Conservation (phyloP, 2,797 vertebrate species). For the Mionectes olivaceus region DNA sequence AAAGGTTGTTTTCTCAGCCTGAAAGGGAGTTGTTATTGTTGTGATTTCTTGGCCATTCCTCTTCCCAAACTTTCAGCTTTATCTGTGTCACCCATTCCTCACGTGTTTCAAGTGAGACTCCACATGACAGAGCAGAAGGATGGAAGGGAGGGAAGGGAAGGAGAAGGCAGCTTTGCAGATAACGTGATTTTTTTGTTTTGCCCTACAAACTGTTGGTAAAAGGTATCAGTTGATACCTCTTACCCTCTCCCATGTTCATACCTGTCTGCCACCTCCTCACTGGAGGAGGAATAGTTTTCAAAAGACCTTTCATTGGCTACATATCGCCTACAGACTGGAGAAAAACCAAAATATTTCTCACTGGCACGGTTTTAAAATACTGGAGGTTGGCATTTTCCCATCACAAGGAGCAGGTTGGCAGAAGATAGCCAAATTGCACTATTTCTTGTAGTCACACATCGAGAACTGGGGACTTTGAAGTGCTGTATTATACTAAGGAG, state of each 20-base stretch:
- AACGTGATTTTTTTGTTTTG: not conserved
- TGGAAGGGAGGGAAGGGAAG: not conserved
- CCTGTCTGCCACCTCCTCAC: not conserved
- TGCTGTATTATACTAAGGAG: not conserved
- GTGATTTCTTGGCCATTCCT: not conserved
- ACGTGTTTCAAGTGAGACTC: rapidly evolving
- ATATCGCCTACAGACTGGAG: not conserved
- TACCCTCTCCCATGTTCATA: not conserved
- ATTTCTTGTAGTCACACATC: not conserved
- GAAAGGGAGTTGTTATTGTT: not conserved
- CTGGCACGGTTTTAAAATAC: not conserved
- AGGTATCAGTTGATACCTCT: not conserved
- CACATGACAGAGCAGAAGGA: not conserved
- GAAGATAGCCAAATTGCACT: not conserved
- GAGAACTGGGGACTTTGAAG: not conserved
- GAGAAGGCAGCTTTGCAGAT: not conserved
- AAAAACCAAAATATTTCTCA: not conserved
- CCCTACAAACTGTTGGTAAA: not conserved
- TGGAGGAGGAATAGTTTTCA: not conserved
- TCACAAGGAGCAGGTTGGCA: not conserved
- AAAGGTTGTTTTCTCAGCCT: not conserved
- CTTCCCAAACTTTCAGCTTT: not conserved
- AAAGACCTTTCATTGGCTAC: not conserved
- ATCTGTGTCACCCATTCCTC: not conserved
- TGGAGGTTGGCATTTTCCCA: not conserved